phyloP scores from a whole-genome alignment of 2,797 vertebrate species.

The Coilia nasus region DNA sequence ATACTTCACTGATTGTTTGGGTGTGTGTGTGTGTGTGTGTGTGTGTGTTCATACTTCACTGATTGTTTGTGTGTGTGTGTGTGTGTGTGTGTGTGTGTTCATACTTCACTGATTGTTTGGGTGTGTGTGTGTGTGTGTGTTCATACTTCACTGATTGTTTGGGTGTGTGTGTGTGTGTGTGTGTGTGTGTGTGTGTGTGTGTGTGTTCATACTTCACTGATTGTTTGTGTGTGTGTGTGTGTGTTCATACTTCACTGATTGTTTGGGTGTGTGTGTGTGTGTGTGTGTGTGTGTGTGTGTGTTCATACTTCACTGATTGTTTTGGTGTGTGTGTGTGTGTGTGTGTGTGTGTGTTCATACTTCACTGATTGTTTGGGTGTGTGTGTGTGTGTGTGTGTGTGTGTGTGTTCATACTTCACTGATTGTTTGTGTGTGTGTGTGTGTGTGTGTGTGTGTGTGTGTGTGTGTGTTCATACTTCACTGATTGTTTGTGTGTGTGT shows the following conservation, averaged over 20 bases:
- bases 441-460: no score
- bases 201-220: constrained; percentile 43
- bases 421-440: constrained; percentile 40
- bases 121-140: no score
- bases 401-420: constrained; percentile 25
- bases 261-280: constrained; percentile 25
- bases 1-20: constrained; percentile 48
- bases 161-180: no score
- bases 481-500: constrained; percentile 42
- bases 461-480: constrained; percentile 20
- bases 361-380: constrained; percentile 44
- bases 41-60: constrained; percentile 27
- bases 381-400: no score
- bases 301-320: constrained; percentile 48
- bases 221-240: constrained; percentile 35
- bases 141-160: constrained; percentile 46
- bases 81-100: not conserved
- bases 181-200: no score
- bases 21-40: not conserved
- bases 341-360: not conserved
- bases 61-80: constrained; percentile 49
- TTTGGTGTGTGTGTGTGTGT: not conserved
- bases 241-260: constrained; percentile 40
- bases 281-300: no score
- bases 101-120: constrained; percentile 46